Conservation (phyloP, 2,888 invertebrate species). For the Leptinotarsa rubiginosa region DNA sequence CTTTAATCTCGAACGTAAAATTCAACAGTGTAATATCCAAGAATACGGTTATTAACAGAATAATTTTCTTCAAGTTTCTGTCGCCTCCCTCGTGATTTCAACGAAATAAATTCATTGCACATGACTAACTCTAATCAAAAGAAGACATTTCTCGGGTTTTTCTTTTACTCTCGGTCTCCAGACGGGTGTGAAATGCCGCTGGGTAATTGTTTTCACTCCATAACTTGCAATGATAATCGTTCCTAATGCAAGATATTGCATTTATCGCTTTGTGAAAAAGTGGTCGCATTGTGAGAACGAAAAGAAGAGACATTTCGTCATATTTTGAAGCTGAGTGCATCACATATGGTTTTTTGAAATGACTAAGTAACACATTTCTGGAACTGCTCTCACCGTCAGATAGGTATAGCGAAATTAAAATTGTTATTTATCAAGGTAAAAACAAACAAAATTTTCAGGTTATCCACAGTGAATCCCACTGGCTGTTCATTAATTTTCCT, state of each 20-base stretch:
- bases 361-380: too few relatives aligned
- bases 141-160: background rate
- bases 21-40: background rate
- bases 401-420: background rate
- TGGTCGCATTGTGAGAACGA: background rate
- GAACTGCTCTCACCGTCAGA: too few relatives aligned
- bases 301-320: background rate
- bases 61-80: background rate
- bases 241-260: background rate
- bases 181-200: slow-evolving; percentile 13
- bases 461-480: background rate
- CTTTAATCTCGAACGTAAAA: background rate
- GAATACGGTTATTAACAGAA: slow-evolving; percentile 6
- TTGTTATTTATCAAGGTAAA: background rate
- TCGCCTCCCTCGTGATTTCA: background rate
- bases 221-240: slow-evolving; percentile 9
- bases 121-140: slow-evolving; percentile 2
- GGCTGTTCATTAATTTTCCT: slow-evolving; percentile 20
- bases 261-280: background rate
- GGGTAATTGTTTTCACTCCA: slow-evolving; percentile 14
- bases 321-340: background rate
- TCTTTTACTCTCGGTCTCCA: background rate
- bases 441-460: background rate
- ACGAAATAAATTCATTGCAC: slow-evolving; percentile 14
- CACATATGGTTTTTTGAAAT: too few relatives aligned